Percentiles rank a stretch among this genome's conserved stretches.
Evolutionary conservation across 2,888 invertebrate species (phyloP).

Genomic region (Fissipunctia ypsillon): DNA sequence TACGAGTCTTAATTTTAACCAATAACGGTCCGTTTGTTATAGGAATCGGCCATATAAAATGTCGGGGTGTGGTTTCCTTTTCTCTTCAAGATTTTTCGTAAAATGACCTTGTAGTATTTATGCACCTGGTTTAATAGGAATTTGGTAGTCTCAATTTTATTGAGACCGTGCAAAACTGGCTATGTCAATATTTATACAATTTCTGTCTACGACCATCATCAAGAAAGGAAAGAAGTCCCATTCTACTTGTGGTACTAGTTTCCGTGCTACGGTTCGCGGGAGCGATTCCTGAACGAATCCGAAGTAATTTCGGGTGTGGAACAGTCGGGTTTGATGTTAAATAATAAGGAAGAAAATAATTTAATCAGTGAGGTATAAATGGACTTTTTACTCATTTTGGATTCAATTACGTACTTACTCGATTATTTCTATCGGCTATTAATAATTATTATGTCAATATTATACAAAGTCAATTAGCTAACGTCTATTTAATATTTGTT

Average conservation of each 20-base stretch:
- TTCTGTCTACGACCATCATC: conserved; percentile 14
- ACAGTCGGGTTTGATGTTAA: no score
- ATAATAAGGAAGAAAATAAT: no score
- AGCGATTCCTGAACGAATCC: no score
- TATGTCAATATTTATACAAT: conserved; percentile 29
- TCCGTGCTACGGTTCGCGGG: no score
- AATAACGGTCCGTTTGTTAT: no score
- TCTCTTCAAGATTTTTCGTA: not conserved
- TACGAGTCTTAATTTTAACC: no score
- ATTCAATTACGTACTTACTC: not conserved
- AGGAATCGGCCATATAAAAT: no score
- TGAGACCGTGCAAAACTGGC: conserved; percentile 10
- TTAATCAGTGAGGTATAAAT: no score
- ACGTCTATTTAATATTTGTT: conserved; percentile 38
- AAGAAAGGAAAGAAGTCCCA: conserved; percentile 1
- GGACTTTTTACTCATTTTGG: not conserved
- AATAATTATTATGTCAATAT: conserved; percentile 38
- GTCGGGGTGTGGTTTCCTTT: not conserved
- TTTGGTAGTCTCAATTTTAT: conserved; percentile 14
- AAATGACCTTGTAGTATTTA: conserved; percentile 13
- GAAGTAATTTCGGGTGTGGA: no score
- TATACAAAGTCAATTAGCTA: conserved; percentile 37
- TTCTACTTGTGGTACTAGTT: not conserved
- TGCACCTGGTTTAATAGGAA: conserved; percentile 5
- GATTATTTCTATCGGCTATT: conserved; percentile 34